Conservation (phyloP, 2,113 vertebrate genomes). For the Sus scrofa region T2T-Sscrofa CM000824.6:122650501-122651000, state of each 20-base stretch:
- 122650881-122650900: neutral
- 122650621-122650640: constrained; percentile 10
- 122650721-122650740: constrained; percentile 47
- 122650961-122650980: constrained; percentile 38
- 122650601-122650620: constrained; percentile 1
- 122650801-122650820: constrained; percentile 45
- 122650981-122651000: neutral
- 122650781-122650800: neutral
- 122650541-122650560: constrained; percentile 41
- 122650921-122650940: neutral
- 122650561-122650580: neutral
- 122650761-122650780: constrained; percentile 7
- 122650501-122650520: neutral
- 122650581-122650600: neutral
- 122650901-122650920: constrained; percentile 25
- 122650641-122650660: constrained; percentile 32
- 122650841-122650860: constrained; percentile 10
- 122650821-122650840: constrained; percentile 36
- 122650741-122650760: constrained; percentile 52
- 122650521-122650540: constrained; percentile 37
- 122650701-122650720: neutral
- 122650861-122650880: neutral
- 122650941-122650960: constrained; percentile 7
- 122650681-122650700: constrained; percentile 62
- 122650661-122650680: neutral